Base-by-base conservation (phyloP, 2,888 invertebrate species). In the Acleris laterana region DNA sequence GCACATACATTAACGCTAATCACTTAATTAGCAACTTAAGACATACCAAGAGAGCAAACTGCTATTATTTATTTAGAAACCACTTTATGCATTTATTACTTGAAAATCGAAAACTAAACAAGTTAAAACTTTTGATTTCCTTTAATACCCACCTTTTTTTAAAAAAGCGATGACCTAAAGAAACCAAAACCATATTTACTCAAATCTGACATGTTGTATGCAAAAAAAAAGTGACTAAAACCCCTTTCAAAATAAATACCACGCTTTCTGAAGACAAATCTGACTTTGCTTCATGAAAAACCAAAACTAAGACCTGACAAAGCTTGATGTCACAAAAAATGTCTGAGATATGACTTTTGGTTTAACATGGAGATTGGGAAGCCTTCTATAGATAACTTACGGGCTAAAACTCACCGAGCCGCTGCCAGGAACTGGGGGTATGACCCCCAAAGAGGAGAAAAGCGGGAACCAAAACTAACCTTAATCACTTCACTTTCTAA, bases 381-480 rank as follows among this genome's bases (percentile, higher is more conserved):
- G 75, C 79, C 84, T 88, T 89, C 75, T 49, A 49, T 79, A 77
- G 69, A 71, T 76, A 85, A 85, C 90, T 90, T 92, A 91, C 80
- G 73, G 51, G 65, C 91, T 92, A 92, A 82, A 84, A 92, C 92
- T 92, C 85, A 92, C 92, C 91, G 79, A 86, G 81, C 90, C 85
- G 92, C 79, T 75, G 84, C 73, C 84, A 78, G 83, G 80, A 83
- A 71, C 69, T 69, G 69, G 76, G 79, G 72, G 70, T 76, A 76
- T 76, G 76, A 72, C 74, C 76, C 81, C 77, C 77, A 73, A 77
- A 69, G 64, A 68, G 73, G 73, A 78, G 81, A 83, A 87, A 80
- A 91, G 91, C 90, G 90, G 90, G 90, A 90, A 90, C 84, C 75
- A 81, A 88, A 90, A 88, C 88, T 91, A 91, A 92, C 91, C 92